Percentiles rank a stretch among this genome's conserved stretches.
phyloP scores from a whole-genome alignment of 2,888 invertebrate genomes.

The Augiades crinisus region DNA sequence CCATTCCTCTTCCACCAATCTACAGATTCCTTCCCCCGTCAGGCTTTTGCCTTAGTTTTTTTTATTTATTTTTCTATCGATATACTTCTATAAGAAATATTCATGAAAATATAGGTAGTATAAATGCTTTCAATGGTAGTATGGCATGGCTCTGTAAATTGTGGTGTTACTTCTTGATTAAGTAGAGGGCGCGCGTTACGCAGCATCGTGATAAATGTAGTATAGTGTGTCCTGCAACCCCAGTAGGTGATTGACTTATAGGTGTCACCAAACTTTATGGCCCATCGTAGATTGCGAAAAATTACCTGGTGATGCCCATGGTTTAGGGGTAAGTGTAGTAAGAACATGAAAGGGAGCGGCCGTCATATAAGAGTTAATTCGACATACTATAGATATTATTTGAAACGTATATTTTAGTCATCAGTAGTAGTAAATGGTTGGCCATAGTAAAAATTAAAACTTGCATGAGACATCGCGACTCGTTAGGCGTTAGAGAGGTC shows the following conservation, averaged over 20 bases:
- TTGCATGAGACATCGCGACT: no score
- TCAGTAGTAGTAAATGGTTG: no score
- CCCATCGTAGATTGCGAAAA: not conserved
- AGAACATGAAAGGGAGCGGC: no score
- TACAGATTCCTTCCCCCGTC: slow-evolving; percentile 2
- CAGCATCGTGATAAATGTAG: slow-evolving; percentile 23
- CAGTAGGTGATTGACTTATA: not conserved
- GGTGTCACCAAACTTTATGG: not conserved
- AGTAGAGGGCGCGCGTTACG: not conserved
- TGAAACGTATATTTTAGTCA: no score
- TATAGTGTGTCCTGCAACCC: slow-evolving; percentile 18
- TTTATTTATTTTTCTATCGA: not conserved
- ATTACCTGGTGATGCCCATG: not conserved
- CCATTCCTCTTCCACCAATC: slow-evolving; percentile 7
- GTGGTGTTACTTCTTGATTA: slow-evolving; percentile 11
- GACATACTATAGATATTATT: no score
- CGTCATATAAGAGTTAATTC: no score
- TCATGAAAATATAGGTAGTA: no score
- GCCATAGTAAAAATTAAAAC: no score
- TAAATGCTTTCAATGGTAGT: not conserved
- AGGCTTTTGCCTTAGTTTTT: not conserved
- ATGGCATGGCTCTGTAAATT: slow-evolving; percentile 17
- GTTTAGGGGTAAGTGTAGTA: no score
- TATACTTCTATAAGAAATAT: not conserved
- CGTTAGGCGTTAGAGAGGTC: not conserved